Evolutionary conservation across 2,888 invertebrate species (phyloP).

Genomic region (Meliscaeva auricollis): DNA sequence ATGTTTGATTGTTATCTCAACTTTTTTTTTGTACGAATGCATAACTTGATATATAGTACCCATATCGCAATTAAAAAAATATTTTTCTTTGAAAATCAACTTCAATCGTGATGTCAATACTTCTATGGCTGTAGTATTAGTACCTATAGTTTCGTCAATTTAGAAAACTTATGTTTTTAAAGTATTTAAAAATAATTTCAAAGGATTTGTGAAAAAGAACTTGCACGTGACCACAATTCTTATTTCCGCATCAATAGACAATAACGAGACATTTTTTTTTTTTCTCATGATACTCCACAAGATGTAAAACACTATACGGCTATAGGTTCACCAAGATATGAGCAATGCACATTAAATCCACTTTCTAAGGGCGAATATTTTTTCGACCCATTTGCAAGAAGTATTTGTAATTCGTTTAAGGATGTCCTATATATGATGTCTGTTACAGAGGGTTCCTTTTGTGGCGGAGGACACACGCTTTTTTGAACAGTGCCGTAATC

Average conservation of each 20-base stretch:
- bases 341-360: conserved; percentile 69
- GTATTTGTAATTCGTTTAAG: conserved; percentile 62
- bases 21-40: too few species aligned
- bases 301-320: neutral
- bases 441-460: conserved; percentile 54
- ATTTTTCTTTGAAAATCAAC: too few species aligned
- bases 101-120: too few species aligned
- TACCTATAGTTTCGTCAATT: too few species aligned
- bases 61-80: too few species aligned
- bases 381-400: conserved; percentile 45
- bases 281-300: conserved; percentile 5
- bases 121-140: too few species aligned
- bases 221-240: conserved; percentile 77
- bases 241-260: conserved; percentile 73
- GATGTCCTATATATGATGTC: conserved; percentile 38
- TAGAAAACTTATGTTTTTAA: neutral
- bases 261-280: conserved; percentile 53
- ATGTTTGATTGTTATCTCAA: too few species aligned
- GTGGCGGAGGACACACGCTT: conserved; percentile 56
- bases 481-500: conserved; percentile 5
- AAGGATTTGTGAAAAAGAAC: conserved; percentile 76
- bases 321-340: conserved; percentile 62
- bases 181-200: conserved; percentile 51
- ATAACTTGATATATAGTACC: too few species aligned
- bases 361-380: conserved; percentile 21